These are phyloP conservation scores for Tauraco hartlaubi DNA, from an alignment of 2,797 vertebrate species.

Conservation along the genomic window DNA sequence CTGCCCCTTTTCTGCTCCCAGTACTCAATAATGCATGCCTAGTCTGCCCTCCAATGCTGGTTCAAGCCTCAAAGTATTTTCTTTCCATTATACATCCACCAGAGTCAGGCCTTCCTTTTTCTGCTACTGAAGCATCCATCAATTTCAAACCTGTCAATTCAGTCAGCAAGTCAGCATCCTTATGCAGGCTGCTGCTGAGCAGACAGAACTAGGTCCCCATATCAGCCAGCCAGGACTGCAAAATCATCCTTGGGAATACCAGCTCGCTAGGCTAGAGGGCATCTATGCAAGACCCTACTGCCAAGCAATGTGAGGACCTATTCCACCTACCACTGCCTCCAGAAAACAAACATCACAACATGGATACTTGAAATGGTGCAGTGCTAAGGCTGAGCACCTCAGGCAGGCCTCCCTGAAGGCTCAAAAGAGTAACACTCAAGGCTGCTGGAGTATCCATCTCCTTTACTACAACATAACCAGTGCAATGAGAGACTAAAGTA, in stretches of 20 bases:
- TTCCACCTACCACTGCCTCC: background rate
- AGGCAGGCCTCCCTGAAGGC: background rate
- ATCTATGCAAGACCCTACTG: background rate
- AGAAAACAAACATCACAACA: background rate
- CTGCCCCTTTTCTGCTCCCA: background rate
- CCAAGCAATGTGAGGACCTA: background rate
- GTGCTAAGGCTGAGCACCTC: background rate
- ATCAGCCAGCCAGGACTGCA: background rate
- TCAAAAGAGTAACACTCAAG: background rate
- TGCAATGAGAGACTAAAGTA: background rate
- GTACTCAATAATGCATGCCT: fast-evolving
- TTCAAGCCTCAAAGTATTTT: background rate
- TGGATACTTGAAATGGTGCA: background rate
- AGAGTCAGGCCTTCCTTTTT: background rate
- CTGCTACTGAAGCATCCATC: background rate
- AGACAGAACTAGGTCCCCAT: background rate
- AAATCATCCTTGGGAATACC: background rate
- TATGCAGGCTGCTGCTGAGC: background rate
- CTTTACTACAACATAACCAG: background rate
- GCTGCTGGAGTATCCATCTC: background rate
- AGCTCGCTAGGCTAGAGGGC: background rate
- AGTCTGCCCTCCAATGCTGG: background rate
- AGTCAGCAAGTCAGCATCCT: background rate
- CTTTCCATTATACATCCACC: background rate
- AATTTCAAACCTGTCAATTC: background rate